Evolutionary conservation across 1,140 invertebrate species (phyloP), one percentile per base, ranked within the genome.

Genomic region (Ephestia elutella): DNA sequence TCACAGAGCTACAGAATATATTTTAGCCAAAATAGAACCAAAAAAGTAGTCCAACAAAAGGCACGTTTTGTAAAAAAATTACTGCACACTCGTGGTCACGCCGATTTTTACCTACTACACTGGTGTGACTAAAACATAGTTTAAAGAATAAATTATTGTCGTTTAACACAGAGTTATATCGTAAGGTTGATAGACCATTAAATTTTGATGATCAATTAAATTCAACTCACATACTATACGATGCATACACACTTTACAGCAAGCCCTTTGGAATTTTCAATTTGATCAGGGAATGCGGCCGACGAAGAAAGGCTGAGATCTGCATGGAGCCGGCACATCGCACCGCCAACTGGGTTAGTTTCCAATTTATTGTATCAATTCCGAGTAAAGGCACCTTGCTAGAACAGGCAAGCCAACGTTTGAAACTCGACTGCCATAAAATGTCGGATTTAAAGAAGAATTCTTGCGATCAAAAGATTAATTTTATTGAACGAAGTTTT

Each of bases 241-340:
- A 2, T 53, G 9, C 20, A 63, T 60, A 18, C 44, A 49, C 35
- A 56, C 56, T 60, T 60, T 65, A 54, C 51, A 63, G 62, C 63
- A 56, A 61, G 5, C 56, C 62, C 54, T 59, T 62, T 55, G 65
- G 73, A 78, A 81, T 79, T 81, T 81, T 75, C 73, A 82, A 78
- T 82, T 80, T 73, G 73, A 72, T 76, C 69, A 66, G 50, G 65
- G 75, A 71, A 75, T 73, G 75, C 62, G 70, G 63, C 69, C 67
- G 57, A 59, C 68, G 70, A 56, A 50, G 49, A 79, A 78, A 69
- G 62, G 69, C 70, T 73, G 70, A 78, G 68, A 78, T 78, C 71
- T 79, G 67, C 68, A 76, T 71, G 69, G 38, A 44, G 15, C 38
- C 1, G 73, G 64, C 20, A 53, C 63, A 68, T 35, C 15, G 53